These are phyloP conservation scores for Oasisia sp. DNA, from an alignment of 2,888 invertebrate genomes.

Conservation along the genomic window DNA sequence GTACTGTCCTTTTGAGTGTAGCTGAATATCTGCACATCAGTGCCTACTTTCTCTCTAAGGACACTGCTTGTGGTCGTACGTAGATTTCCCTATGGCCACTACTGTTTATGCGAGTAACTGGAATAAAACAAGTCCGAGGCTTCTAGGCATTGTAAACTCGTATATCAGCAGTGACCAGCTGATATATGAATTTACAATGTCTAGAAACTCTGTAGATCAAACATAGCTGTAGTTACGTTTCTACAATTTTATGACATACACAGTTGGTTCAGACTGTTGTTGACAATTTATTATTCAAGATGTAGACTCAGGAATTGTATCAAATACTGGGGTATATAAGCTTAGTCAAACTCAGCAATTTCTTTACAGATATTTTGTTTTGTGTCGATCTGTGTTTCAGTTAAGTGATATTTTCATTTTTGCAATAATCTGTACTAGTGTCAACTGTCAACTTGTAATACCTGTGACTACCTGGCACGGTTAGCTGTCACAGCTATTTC, in stretches of 20 bases:
- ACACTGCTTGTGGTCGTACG: not conserved
- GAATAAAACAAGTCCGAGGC: not conserved
- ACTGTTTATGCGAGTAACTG: not conserved
- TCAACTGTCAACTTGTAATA: too few species aligned
- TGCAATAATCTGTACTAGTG: not conserved
- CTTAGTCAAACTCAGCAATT: not conserved
- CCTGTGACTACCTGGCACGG: not conserved
- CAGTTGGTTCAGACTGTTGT: not conserved
- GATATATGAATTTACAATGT: too few species aligned
- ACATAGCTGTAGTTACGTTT: not conserved
- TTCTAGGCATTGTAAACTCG: not conserved
- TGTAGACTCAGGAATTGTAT: not conserved
- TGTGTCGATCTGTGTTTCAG: not conserved
- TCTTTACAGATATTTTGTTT: not conserved
- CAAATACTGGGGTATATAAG: not conserved
- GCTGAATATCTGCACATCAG: not conserved
- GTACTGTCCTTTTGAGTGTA: too few species aligned
- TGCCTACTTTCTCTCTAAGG: not conserved
- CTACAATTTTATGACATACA: not conserved
- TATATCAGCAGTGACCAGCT: not conserved
- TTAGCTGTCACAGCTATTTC: not conserved
- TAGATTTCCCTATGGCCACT: not conserved
- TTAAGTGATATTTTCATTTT: not conserved
- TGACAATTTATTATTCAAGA: not conserved
- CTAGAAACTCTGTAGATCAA: not conserved